Conservation (phyloP, 2,888 invertebrate genomes). For the Nasonovia ribisnigri region DNA sequence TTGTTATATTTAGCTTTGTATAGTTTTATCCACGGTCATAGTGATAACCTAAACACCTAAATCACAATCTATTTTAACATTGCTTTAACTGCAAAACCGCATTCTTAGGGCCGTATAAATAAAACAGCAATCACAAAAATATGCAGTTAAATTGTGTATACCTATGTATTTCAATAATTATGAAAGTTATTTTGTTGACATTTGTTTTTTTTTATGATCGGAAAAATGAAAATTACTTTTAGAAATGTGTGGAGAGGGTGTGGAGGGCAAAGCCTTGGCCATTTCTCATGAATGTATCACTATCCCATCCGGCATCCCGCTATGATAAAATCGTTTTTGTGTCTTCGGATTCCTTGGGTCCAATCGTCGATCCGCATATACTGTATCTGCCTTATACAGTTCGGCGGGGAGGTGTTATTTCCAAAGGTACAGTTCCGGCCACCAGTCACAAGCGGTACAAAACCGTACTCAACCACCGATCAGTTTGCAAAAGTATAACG, state of each 20-base stretch:
- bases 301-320: background rate
- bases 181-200: background rate
- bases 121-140: background rate
- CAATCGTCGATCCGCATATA: background rate
- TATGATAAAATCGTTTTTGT: background rate
- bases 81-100: background rate
- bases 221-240: background rate
- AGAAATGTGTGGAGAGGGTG: background rate
- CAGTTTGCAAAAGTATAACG: background rate
- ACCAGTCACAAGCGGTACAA: too few species aligned
- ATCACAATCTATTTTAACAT: background rate
- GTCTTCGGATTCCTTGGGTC: background rate
- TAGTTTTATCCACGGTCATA: background rate
- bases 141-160: background rate
- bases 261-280: background rate
- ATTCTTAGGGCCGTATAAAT: background rate
- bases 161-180: background rate
- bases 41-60: too few species aligned
- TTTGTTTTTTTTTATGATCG: background rate
- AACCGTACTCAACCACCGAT: background rate
- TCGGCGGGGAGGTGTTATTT: background rate
- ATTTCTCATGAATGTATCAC: background rate
- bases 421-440: background rate
- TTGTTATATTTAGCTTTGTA: background rate
- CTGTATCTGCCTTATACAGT: background rate